These are phyloP conservation scores for Erethizon dorsatum DNA, from an alignment of 2,797 vertebrate genomes.

Conservation along the genomic window DNA sequence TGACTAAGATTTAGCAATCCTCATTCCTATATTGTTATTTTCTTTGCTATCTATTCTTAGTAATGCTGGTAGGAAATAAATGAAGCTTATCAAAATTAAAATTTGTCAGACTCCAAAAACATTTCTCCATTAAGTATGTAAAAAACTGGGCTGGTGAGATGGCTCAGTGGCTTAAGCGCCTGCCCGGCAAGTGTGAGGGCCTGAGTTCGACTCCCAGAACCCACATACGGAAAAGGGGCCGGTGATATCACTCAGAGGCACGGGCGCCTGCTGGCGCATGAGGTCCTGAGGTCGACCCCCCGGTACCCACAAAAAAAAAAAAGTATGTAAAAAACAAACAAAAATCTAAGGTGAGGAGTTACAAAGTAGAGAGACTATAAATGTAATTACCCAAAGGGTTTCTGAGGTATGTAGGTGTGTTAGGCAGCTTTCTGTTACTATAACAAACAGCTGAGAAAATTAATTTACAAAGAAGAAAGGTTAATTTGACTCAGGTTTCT, in stretches of 20 bases:
- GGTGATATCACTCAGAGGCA: too few species aligned
- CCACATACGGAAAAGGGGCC: too few species aligned
- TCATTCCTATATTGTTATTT: not conserved
- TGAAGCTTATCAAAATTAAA: conserved; percentile 25
- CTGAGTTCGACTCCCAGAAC: too few species aligned
- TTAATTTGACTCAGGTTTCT: not conserved
- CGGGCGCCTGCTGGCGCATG: too few species aligned
- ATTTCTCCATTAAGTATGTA: not conserved
- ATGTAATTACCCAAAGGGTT: not conserved
- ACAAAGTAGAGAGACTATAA: not conserved
- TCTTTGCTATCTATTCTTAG: not conserved
- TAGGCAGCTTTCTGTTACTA: not conserved
- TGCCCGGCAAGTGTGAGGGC: too few species aligned
- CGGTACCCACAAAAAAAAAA: too few species aligned
- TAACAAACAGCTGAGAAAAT: not conserved
- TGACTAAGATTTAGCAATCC: not conserved
- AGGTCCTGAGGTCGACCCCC: too few species aligned
- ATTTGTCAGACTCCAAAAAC: not conserved
- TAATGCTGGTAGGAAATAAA: not conserved
- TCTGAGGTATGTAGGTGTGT: fast-evolving
- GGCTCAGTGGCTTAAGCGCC: too few species aligned
- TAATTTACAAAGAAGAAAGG: not conserved
- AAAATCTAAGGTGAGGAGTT: not conserved
- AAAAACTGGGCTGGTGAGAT: too few species aligned
- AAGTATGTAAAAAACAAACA: not conserved